Percentiles rank a stretch among this genome's conserved stretches.
Conservation (phyloP, 2,888 invertebrate genomes). For the Thymelicus sylvestris region DNA sequence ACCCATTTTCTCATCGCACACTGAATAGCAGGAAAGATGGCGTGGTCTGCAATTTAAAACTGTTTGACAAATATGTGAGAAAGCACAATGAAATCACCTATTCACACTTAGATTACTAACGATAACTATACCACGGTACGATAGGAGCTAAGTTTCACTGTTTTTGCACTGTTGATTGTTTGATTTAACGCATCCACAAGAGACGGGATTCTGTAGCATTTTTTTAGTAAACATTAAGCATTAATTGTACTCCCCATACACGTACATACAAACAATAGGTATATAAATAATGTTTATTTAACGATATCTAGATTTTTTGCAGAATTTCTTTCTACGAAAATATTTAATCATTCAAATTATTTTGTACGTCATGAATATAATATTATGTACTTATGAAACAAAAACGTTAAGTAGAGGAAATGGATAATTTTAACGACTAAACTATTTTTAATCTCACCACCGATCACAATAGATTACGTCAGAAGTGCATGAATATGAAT, state of each 20-base stretch:
- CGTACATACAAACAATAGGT: too few species aligned
- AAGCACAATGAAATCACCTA: slow-evolving; percentile 19
- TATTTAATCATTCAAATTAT: too few species aligned
- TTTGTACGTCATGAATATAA: too few species aligned
- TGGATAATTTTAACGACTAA: background rate
- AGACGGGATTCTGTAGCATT: background rate
- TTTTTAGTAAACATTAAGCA: too few species aligned
- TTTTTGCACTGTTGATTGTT: background rate
- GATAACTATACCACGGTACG: background rate
- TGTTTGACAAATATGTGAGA: slow-evolving; percentile 16
- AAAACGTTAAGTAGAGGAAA: background rate
- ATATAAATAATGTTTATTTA: background rate
- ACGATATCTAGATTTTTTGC: background rate
- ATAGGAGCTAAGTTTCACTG: slow-evolving; percentile 19
- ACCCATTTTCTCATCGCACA: slow-evolving; percentile 24
- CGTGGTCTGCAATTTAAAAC: slow-evolving; percentile 23
- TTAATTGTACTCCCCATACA: too few species aligned
- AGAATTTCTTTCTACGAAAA: background rate
- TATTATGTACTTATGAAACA: too few species aligned
- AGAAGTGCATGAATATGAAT: slow-evolving; percentile 17
- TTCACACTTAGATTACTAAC: slow-evolving; percentile 6
- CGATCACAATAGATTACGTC: slow-evolving; percentile 20
- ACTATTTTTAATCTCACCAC: slow-evolving; percentile 6
- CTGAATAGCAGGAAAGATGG: slow-evolving; percentile 34
- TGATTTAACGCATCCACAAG: background rate